Conservation (phyloP, 53 echinoderm and acorn worm species). For the Crossaster papposus region DNA sequence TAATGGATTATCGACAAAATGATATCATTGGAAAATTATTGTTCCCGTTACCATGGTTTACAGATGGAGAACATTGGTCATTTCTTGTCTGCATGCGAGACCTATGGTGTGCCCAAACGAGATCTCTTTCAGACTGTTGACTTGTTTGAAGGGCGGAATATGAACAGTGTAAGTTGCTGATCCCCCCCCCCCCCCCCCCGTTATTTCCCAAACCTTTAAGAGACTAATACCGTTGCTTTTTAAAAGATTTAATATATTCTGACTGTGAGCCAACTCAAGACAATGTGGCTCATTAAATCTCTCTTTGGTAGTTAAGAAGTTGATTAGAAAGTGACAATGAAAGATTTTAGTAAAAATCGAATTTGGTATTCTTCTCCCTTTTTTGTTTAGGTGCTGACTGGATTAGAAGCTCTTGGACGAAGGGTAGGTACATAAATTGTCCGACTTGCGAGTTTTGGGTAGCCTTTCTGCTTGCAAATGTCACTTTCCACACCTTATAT, state of each 20-base stretch:
- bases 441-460: no score
- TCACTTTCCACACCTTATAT: no score
- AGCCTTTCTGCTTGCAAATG: no score
- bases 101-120: slow-evolving; percentile 56
- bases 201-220: no score
- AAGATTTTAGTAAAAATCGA: no score
- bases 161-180: slow-evolving; percentile 69
- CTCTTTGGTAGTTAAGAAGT: no score
- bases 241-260: no score
- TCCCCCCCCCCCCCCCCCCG: background rate
- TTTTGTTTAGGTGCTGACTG: slow-evolving; percentile 41
- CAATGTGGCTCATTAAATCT: background rate
- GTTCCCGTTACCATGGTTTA: background rate
- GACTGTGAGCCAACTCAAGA: no score
- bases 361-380: background rate
- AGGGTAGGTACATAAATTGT: slow-evolving; percentile 19
- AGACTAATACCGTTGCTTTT: no score
- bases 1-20: no score
- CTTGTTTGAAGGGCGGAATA: slow-evolving; percentile 78
- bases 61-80: slow-evolving; percentile 90
- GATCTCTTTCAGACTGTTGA: slow-evolving; percentile 88
- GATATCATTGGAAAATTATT: no score
- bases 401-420: slow-evolving; percentile 46
- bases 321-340: no score
- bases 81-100: slow-evolving; percentile 60